Evolutionary conservation across 2,888 invertebrate species (phyloP).

Genomic region (Aelia acuminata): DNA sequence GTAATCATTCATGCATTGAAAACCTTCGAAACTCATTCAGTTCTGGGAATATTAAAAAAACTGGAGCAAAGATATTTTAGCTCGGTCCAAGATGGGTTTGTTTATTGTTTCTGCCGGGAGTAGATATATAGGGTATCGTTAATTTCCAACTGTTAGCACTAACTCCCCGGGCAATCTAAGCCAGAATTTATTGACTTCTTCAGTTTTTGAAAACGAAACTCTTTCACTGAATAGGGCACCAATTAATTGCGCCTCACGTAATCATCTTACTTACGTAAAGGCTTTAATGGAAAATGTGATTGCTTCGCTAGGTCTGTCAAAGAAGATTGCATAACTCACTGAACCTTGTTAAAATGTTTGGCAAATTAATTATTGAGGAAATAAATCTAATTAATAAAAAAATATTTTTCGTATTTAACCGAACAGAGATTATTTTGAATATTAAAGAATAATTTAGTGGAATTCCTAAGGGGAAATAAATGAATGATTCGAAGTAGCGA

Average conservation of each 20-base stretch:
- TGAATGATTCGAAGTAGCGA: no score
- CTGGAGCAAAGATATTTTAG: not conserved
- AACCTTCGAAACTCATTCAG: not conserved
- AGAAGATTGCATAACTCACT: not conserved
- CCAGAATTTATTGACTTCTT: constrained; percentile 9
- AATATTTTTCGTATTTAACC: no score
- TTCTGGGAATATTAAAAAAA: not conserved
- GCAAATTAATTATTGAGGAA: no score
- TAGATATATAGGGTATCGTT: constrained; percentile 17
- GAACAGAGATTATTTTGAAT: no score
- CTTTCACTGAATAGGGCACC: not conserved
- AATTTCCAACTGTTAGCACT: constrained; percentile 28
- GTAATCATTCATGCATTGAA: not conserved
- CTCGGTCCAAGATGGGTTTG: not conserved
- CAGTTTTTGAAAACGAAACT: constrained; percentile 20
- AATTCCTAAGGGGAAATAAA: no score
- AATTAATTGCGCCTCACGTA: not conserved
- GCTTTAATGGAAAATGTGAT: not conserved
- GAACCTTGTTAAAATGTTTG: no score
- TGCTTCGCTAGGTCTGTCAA: not conserved
- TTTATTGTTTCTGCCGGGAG: not conserved
- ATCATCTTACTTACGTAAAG: not conserved
- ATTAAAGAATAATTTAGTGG: no score
- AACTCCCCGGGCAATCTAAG: not conserved
- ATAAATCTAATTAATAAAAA: no score